Base-by-base conservation (phyloP, 2,888 invertebrate species). In the Acleris literana region DNA sequence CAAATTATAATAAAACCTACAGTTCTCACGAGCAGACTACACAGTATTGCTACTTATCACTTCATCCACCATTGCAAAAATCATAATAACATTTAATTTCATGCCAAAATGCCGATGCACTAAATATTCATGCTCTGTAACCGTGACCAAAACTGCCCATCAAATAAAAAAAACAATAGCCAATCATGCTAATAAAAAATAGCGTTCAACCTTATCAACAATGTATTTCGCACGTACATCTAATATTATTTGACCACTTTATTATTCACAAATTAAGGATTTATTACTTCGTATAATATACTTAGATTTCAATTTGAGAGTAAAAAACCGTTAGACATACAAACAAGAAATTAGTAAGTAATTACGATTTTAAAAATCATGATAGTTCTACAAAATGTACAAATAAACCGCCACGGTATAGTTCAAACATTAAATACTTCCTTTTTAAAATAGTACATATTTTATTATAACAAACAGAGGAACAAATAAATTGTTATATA, bases 71-170 rank as follows among this genome's bases (percentile, higher is more conserved):
- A 13, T 39, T 39, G 39, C 39, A 39, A 33, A 33, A 33, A 13
- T 39, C 13, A 39, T 39, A 39, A 39, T 1, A 39, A 39, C 13
- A 13, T 39, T 39, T 39, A 11, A 39, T 13, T 16, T 46, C 64
- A 64, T 59, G 64, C 64, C 60, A 60, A 64, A 60, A 64, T 64
- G 49, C 64, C 55, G 52, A 54, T 49, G 49, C 43, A 49, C 39
- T 43, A 49, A 18, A 49, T 39, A 39, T 64, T 48, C 64, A 55
- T 60, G 57, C 57, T 25, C 20, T 25, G 17, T 5, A 53, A 39
- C 54, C 54, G 17, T 49, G 48, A 60, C 33, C n/a, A 49, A 57
- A 64, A 22, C n/a, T 17, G 39, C 43, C 39, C 43, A 43, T 22
- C 39, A 52, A 48, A 58, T 39, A 51, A 17, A 63, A 51, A 17